These are phyloP conservation scores for Umimayanthus kanabou DNA, from an alignment of 92 coral and sea anemone species.

Conservation along the genomic window DNA sequence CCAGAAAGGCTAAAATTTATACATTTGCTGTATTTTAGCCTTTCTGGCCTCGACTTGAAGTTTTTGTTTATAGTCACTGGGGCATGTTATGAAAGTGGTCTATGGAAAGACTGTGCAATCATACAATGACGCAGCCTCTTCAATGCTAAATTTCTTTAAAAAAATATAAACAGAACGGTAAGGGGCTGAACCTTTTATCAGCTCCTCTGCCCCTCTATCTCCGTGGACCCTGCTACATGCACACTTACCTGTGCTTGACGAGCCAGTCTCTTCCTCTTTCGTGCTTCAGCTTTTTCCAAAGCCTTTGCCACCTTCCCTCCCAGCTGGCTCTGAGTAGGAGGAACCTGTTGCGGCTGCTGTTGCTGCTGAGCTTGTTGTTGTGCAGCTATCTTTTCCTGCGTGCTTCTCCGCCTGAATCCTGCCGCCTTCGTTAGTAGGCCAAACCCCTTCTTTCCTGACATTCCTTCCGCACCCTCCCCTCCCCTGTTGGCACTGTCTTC, in stretches of 20 bases:
- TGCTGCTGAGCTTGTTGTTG: conserved; percentile 62
- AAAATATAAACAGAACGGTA: too few species aligned
- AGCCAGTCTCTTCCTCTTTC: conserved; percentile 82
- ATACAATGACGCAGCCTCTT: too few species aligned
- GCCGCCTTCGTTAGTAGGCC: conserved; percentile 36
- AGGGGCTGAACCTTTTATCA: too few species aligned
- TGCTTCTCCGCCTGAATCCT: conserved; percentile 53
- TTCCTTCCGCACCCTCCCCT: conserved; percentile 77
- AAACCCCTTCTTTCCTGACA: conserved; percentile 21
- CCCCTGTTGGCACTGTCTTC: conserved; percentile 51
- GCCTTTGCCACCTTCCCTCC: conserved; percentile 98
- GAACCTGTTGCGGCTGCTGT: conserved; percentile 72
- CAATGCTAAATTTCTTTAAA: too few species aligned
- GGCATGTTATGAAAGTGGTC: too few species aligned
- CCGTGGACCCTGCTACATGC: not conserved
- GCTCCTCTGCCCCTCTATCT: too few species aligned
- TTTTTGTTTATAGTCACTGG: too few species aligned
- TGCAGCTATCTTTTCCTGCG: conserved; percentile 41
- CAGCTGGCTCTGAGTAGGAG: conserved; percentile 76
- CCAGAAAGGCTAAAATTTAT: too few species aligned
- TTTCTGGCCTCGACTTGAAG: too few species aligned
- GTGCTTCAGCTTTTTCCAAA: conserved; percentile 93
- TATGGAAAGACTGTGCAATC: too few species aligned
- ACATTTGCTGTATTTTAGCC: too few species aligned
- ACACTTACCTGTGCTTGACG: conserved; percentile 86